Conservation (phyloP, 2,888 invertebrate genomes). For the Zygogramma bicolorata region DNA sequence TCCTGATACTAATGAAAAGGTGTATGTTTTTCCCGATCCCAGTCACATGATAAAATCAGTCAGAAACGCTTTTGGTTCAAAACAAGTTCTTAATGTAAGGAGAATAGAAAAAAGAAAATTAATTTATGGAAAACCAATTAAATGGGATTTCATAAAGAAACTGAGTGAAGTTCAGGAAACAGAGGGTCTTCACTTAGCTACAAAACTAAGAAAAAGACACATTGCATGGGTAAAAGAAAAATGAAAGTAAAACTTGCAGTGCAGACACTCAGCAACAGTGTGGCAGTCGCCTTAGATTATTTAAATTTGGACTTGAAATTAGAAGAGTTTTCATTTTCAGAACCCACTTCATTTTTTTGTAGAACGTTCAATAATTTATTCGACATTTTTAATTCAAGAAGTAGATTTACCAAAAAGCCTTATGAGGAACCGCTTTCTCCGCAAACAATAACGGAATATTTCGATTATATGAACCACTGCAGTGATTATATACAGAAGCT, state of each 20-base stretch:
- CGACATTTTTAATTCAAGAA: conserved; percentile 33
- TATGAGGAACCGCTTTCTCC: conserved; percentile 5
- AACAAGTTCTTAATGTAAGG: neutral
- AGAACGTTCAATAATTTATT: conserved; percentile 25
- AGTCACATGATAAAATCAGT: conserved; percentile 32
- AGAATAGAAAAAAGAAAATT: neutral
- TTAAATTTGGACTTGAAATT: neutral
- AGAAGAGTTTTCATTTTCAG: conserved; percentile 4
- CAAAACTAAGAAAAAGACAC: conserved; percentile 21
- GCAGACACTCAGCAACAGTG: conserved; percentile 44
- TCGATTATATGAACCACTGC: neutral
- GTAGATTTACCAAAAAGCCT: conserved; percentile 15
- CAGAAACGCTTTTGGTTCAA: neutral
- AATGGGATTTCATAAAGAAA: conserved; percentile 24
- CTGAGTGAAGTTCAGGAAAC: conserved; percentile 40
- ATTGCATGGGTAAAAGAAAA: conserved; percentile 33
- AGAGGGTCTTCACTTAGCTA: conserved; percentile 12
- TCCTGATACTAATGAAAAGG: conserved; percentile 29
- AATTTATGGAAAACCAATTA: conserved; percentile 1
- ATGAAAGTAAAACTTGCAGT: conserved; percentile 47
- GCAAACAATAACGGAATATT: neutral
- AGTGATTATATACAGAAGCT: conserved; percentile 4
- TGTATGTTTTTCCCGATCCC: conserved; percentile 25
- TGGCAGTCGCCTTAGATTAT: conserved; percentile 17
- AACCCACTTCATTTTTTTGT: conserved; percentile 17